A percentile compares a stretch with the other conserved stretches of the same genome.
Evolutionary conservation across 2,888 invertebrate species (phyloP).

Genomic region (Macrophya annulata): DNA sequence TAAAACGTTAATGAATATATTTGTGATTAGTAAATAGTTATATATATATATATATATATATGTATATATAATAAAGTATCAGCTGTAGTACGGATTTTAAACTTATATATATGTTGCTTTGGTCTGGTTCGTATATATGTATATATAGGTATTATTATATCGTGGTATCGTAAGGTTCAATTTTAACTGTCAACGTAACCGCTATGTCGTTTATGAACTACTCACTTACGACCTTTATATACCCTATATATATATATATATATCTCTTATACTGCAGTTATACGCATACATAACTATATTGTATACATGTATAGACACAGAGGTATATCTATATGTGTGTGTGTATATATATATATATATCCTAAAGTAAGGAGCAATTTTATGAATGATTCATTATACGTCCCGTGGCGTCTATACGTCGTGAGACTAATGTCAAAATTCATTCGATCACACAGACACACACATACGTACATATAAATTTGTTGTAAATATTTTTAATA

Average conservation of each 20-base stretch:
- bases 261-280: too few species aligned
- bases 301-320: background rate
- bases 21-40: too few species aligned
- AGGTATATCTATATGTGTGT: background rate
- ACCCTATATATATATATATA: background rate
- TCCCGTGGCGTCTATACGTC: slow-evolving; percentile 17
- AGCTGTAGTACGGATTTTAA: background rate
- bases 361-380: slow-evolving; percentile 2
- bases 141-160: background rate
- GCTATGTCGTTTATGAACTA: background rate
- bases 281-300: background rate
- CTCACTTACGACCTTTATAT: slow-evolving; percentile 17
- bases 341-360: background rate
- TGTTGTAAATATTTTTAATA: background rate
- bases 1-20: background rate
- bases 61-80: background rate
- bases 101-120: background rate
- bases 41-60: background rate
- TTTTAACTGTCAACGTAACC: slow-evolving; percentile 31
- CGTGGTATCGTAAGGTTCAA: slow-evolving; percentile 7
- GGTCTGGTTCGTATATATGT: background rate
- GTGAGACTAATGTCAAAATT: slow-evolving; percentile 43
- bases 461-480: background rate
- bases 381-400: slow-evolving; percentile 52
- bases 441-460: background rate